phyloP scores from a whole-genome alignment of 2,888 invertebrate genomes.

The Cephus nigrinus region DNA sequence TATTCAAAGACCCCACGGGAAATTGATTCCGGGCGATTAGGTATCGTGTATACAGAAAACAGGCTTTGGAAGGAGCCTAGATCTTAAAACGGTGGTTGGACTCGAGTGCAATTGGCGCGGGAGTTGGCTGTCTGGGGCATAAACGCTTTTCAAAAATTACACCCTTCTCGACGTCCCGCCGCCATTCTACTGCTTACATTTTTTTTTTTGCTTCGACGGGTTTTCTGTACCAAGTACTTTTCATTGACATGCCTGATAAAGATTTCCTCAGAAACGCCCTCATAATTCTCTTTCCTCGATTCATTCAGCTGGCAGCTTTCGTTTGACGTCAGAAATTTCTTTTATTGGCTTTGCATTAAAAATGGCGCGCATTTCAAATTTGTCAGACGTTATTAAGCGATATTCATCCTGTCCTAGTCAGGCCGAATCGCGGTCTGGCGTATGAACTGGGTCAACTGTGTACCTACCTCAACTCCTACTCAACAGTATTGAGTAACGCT shows the following conservation, averaged over 20 bases:
- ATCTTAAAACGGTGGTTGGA: not conserved
- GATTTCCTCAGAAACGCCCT: not conserved
- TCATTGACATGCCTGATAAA: not conserved
- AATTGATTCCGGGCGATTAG: slow-evolving; percentile 3
- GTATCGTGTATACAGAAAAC: not conserved
- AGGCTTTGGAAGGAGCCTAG: not conserved
- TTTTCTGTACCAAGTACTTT: not conserved
- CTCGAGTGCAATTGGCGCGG: not conserved
- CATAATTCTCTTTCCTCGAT: not conserved
- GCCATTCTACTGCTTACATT: not conserved
- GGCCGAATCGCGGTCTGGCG: not conserved
- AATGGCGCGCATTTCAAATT: too few species aligned
- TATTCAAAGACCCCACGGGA: slow-evolving; percentile 6
- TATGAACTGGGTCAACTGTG: not conserved
- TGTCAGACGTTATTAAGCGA: not conserved
- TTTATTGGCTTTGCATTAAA: not conserved
- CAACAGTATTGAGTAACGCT: too few species aligned
- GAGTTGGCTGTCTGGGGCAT: not conserved
- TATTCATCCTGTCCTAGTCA: not conserved
- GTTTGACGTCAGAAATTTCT: not conserved
- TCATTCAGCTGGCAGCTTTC: not conserved
- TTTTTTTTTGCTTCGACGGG: not conserved
- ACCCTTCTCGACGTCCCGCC: not conserved
- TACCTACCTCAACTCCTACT: not conserved
- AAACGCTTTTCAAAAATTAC: not conserved